A percentile compares a stretch with the other conserved stretches of the same genome.
Evolutionary conservation across 2,113 vertebrate species (phyloP).

Genomic region (Andinoacara biseriatus): DNA sequence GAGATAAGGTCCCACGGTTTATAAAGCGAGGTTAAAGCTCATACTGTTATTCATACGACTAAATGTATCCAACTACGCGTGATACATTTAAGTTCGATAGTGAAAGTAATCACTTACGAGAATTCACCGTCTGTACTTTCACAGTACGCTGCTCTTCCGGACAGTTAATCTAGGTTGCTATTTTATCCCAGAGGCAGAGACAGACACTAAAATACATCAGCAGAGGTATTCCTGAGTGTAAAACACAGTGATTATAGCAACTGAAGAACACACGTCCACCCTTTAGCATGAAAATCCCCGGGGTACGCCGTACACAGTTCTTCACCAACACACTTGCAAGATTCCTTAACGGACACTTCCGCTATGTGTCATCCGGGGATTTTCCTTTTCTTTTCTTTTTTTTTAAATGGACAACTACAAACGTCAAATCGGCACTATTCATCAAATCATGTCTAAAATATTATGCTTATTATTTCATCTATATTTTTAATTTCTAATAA

Average conservation of each 20-base stretch:
- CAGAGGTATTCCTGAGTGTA: background rate
- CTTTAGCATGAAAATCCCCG: background rate
- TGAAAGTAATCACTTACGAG: background rate
- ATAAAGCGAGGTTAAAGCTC: background rate
- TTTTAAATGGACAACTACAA: background rate
- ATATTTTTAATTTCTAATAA: background rate
- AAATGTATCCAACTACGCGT: background rate
- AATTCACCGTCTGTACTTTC: background rate
- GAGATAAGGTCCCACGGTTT: background rate
- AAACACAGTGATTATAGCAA: background rate
- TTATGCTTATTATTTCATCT: background rate
- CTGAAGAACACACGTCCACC: background rate
- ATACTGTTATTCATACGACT: background rate
- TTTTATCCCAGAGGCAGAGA: background rate
- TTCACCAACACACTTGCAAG: background rate
- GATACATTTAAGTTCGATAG: background rate
- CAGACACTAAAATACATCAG: background rate
- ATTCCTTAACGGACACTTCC: constrained; percentile 9
- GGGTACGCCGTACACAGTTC: background rate
- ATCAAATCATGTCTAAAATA: background rate
- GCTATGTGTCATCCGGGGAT: background rate
- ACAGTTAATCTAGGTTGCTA: background rate
- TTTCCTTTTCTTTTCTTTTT: rapidly evolving
- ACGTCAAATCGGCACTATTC: background rate
- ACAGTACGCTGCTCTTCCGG: background rate